Evolutionary conservation across 1,140 invertebrate genomes (phyloP).

Genomic region (Microplitis mediator): DNA sequence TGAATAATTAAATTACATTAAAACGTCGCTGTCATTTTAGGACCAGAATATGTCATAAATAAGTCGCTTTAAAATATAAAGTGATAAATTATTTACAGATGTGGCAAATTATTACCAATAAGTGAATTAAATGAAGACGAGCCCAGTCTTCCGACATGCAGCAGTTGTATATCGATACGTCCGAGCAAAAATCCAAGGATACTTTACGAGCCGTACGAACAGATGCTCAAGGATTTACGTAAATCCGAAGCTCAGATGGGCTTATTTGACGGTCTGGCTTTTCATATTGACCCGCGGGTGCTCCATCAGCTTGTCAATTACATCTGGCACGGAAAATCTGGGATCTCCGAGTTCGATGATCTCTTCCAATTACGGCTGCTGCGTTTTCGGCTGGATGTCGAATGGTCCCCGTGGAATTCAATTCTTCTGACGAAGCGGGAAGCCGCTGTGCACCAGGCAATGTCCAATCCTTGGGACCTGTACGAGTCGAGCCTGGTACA

Average conservation of each 20-base stretch:
- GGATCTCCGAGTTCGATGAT: conserved; percentile 68
- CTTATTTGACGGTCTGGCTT: conserved; percentile 63
- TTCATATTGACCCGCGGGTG: conserved; percentile 66
- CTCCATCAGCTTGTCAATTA: conserved; percentile 69
- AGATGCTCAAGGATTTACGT: conserved; percentile 66
- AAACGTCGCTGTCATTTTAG: too few relatives aligned
- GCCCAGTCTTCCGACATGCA: conserved; percentile 30
- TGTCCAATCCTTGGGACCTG: conserved; percentile 40
- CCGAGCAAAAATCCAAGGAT: conserved; percentile 28
- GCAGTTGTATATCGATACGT: conserved; percentile 33
- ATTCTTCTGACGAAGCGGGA: conserved; percentile 69
- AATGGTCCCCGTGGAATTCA: conserved; percentile 77
- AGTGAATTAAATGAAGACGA: background rate
- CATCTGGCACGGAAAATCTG: conserved; percentile 73
- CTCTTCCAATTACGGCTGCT: conserved; percentile 66
- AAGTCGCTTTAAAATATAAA: background rate
- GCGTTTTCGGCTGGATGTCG: conserved; percentile 64
- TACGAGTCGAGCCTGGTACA: conserved; percentile 49
- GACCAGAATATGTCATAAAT: background rate
- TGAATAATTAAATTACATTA: too few relatives aligned
- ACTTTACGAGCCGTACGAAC: conserved; percentile 62
- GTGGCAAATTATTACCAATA: conserved; percentile 30
- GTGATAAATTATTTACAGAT: conserved; percentile 21
- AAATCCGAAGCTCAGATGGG: conserved; percentile 62
- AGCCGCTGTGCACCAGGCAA: conserved; percentile 63